These are phyloP conservation scores for Cochlearius cochlearius DNA, from an alignment of 2,113 vertebrate species.

Conservation along the genomic window DNA sequence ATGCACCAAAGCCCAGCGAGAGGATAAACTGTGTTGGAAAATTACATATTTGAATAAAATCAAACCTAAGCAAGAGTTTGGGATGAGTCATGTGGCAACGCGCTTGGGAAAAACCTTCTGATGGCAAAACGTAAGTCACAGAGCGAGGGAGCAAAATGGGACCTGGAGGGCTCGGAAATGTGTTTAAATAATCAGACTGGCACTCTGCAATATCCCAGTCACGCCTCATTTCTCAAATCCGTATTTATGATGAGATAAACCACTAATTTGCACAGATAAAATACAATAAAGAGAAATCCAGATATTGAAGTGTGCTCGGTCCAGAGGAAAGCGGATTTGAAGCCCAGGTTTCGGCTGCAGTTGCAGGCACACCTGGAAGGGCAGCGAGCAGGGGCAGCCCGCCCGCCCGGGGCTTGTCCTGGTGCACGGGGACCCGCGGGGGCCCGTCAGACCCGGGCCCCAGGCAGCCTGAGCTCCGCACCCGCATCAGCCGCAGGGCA, in stretches of 20 bases:
- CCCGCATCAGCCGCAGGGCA: neutral
- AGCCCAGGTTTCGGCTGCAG: neutral
- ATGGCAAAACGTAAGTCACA: neutral
- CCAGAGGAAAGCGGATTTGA: neutral
- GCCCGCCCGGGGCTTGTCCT: accelerated
- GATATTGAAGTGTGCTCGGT: neutral
- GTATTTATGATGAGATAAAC: neutral
- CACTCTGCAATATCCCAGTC: neutral
- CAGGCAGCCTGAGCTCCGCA: neutral
- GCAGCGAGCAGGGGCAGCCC: neutral
- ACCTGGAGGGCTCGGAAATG: neutral
- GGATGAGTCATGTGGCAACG: neutral
- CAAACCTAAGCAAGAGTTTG: neutral
- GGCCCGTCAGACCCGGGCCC: neutral
- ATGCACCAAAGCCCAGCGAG: neutral
- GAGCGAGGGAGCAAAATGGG: neutral
- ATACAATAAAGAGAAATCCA: neutral
- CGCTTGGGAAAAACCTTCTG: neutral
- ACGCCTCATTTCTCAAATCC: neutral
- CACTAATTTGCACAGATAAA: constrained; percentile 1
- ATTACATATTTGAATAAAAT: neutral
- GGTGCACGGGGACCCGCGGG: accelerated
- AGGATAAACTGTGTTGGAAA: neutral
- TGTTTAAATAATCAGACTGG: neutral
- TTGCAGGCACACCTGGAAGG: neutral